Evolutionary conservation across 2,797 vertebrate species (phyloP).

Genomic region (Gobionotothen gibberifrons): DNA sequence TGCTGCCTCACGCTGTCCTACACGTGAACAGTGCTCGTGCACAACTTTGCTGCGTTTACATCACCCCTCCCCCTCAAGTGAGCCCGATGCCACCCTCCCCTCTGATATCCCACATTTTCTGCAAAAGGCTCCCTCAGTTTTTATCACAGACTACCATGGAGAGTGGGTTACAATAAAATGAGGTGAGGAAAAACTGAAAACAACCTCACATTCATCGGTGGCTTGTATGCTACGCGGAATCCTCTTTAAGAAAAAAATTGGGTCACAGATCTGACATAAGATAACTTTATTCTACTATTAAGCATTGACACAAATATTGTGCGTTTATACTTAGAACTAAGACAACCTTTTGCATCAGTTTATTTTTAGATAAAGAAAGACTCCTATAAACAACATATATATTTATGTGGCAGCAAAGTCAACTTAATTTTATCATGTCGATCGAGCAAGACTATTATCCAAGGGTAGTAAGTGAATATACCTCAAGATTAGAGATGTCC

Average conservation of each 20-base stretch:
- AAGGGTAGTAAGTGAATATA: too few relatives aligned
- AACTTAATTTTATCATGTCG: too few relatives aligned
- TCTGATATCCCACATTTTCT: slow-evolving; percentile 52
- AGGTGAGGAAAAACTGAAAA: not conserved
- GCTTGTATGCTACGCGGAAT: not conserved
- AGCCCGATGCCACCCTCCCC: slow-evolving; percentile 43
- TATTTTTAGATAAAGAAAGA: too few relatives aligned
- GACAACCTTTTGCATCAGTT: too few relatives aligned
- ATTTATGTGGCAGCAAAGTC: too few relatives aligned
- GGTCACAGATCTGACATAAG: slow-evolving; percentile 1
- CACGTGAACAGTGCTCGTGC: slow-evolving; percentile 74
- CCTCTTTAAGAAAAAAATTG: not conserved
- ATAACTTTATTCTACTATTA: not conserved
- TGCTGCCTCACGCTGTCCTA: slow-evolving; percentile 73
- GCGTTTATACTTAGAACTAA: too few relatives aligned
- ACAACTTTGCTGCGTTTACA: slow-evolving; percentile 61
- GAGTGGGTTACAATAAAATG: slow-evolving; percentile 20
- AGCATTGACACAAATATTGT: not conserved
- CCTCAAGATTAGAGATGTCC: too few relatives aligned
- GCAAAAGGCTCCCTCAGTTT: slow-evolving; percentile 46
- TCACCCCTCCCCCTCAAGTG: slow-evolving; percentile 60
- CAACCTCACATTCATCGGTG: not conserved
- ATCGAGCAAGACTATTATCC: too few relatives aligned
- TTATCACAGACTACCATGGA: slow-evolving; percentile 19
- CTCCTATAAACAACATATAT: too few relatives aligned